Evolutionary conservation across 1,140 invertebrate species (phyloP), one percentile per base, ranked within the genome.

Genomic region (Paracyclopina nana): DNA sequence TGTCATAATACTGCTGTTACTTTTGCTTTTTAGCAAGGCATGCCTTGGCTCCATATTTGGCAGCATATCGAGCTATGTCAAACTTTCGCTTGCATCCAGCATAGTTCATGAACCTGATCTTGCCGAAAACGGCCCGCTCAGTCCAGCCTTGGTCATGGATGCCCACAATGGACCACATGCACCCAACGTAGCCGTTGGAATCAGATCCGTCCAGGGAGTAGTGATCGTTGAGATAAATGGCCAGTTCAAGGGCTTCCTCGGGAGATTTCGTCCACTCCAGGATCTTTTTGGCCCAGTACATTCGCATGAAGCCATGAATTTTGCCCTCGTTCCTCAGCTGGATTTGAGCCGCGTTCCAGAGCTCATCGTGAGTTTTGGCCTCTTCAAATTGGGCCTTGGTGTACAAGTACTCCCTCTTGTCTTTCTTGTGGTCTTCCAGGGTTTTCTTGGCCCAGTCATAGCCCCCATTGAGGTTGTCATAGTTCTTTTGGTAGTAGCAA

Each of bases 241-340:
- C 70, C 59, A 72, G 74, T 57, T 76, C 69, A 1, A 92, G 64
- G 0, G 83, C 85, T 55, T 78, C 71, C 59, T 86, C 80, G 0
- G 85, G 84, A 14, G 67, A 72, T 24, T 67, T 59, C 0, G 79
- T 79, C 84, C 84, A 88, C 62, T 88, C 83, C 8, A 88, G 64
- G 51, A 87, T 82, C 66, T 87, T 88, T 62, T 92, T 92, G 8
- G 82, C 82, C 86, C 86, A 91, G 65, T 92, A 92, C 86, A 91
- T 91, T 46, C 85, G 66, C 43, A 91, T 63, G 61, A 85, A 91
- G 1, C 84, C 84, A 63, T 91, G 85, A 72, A 90, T 84, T 68
- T 90, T 90, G 12, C 83, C 86, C 62, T 81, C 78, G 51, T 68
- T 70, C 0, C 79, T 68, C 56, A 91, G 61, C 57, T 90, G 83